A percentile compares a stretch with the other conserved stretches of the same genome.
phyloP scores from a whole-genome alignment of 2,113 vertebrate genomes.

The Nannospalax galili region DNA sequence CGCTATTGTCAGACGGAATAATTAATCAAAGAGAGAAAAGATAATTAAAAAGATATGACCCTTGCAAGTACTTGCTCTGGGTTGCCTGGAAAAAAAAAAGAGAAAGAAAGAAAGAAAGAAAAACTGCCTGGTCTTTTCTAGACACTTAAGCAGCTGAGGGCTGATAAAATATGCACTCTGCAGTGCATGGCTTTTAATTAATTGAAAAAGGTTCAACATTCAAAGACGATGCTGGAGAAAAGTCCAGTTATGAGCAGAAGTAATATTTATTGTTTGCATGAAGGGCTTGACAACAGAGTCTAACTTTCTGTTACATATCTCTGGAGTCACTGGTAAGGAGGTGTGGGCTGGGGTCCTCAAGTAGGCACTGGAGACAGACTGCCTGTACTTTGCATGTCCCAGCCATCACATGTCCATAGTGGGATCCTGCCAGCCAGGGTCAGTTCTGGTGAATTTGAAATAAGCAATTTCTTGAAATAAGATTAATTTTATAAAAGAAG shows the following conservation, averaged over 20 bases:
- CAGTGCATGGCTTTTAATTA: slow-evolving; percentile 95
- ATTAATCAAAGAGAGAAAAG: slow-evolving; percentile 99
- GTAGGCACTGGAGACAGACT: slow-evolving; percentile 31
- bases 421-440: neutral
- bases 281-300: slow-evolving; percentile 87
- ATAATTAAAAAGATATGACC: slow-evolving; percentile 99
- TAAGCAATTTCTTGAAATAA: slow-evolving; percentile 1
- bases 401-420: fast-evolving
- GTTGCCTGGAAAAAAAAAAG: slow-evolving; percentile 89
- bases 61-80: slow-evolving; percentile 98
- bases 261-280: slow-evolving; percentile 92
- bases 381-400: fast-evolving
- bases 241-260: slow-evolving; percentile 91
- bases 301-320: slow-evolving; percentile 88
- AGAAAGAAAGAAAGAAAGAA: slow-evolving; percentile 86
- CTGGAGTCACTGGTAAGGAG: slow-evolving; percentile 71
- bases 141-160: slow-evolving; percentile 93
- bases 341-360: slow-evolving; percentile 62
- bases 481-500: neutral
- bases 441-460: neutral
- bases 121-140: slow-evolving; percentile 91
- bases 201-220: slow-evolving; percentile 95
- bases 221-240: slow-evolving; percentile 89
- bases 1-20: slow-evolving; percentile 99
- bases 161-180: slow-evolving; percentile 94